Percentiles rank a stretch among this genome's conserved stretches.
Conservation (phyloP, 2,797 vertebrate species). For the Poeciliopsis infans region DNA sequence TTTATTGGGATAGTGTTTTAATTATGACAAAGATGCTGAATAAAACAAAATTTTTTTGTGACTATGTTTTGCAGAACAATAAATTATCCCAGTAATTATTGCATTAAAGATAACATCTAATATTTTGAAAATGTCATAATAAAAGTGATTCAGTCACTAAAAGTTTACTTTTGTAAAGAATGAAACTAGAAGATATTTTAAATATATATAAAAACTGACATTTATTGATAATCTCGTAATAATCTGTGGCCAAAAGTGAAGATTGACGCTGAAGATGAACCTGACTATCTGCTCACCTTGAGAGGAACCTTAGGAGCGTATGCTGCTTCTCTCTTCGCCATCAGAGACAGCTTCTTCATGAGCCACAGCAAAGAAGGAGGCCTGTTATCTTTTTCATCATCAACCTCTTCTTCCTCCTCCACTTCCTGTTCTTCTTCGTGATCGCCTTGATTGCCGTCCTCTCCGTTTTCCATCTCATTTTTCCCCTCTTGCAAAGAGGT, state of each 20-base stretch:
- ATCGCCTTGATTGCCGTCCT: conserved; percentile 9
- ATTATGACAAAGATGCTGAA: too few relatives aligned
- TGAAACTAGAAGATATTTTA: too few relatives aligned
- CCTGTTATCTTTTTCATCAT: conserved; percentile 71
- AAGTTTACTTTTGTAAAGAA: too few relatives aligned
- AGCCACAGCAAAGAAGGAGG: conserved; percentile 89
- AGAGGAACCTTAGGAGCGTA: conserved; percentile 88
- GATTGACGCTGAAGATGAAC: neutral
- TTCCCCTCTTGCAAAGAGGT: conserved; percentile 23
- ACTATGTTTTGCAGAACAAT: too few relatives aligned
- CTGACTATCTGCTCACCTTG: conserved; percentile 79
- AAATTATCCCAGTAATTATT: too few relatives aligned
- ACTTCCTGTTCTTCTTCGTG: conserved; percentile 9
- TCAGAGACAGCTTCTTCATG: conserved; percentile 88
- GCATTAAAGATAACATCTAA: neutral
- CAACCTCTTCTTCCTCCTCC: conserved; percentile 47
- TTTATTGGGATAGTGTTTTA: neutral
- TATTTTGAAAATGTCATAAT: too few relatives aligned
- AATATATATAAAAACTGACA: too few relatives aligned
- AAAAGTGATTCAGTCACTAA: too few relatives aligned
- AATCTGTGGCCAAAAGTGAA: neutral
- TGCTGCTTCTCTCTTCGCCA: conserved; percentile 92
- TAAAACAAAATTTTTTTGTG: too few relatives aligned
- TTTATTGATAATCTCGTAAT: too few relatives aligned
- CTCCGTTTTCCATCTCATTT: conserved; percentile 14